phyloP scores from a whole-genome alignment of 1,140 invertebrate species.

The Bombus fervidus region DNA sequence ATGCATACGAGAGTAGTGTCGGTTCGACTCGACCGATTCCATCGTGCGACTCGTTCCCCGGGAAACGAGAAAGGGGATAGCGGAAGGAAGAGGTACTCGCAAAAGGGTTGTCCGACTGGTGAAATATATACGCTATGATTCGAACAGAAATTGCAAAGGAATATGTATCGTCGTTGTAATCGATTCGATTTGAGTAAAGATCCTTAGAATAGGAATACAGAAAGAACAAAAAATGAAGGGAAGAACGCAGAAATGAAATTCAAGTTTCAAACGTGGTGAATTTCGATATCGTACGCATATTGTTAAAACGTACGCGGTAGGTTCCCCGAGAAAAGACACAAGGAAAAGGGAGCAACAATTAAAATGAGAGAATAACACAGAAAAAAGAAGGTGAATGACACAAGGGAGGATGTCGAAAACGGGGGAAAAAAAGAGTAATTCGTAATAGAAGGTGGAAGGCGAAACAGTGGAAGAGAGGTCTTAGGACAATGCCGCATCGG shows the following conservation, averaged over 20 bases:
- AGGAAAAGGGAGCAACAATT: neutral
- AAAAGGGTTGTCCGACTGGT: neutral
- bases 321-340: neutral
- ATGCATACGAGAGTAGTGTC: conserved; percentile 35
- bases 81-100: conserved; percentile 3
- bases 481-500: conserved; percentile 58
- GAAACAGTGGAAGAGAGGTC: conserved; percentile 28
- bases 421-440: neutral
- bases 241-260: neutral
- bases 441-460: conserved; percentile 3
- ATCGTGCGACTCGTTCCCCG: neutral
- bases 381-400: neutral
- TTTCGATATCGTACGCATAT: neutral
- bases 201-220: too few relatives aligned
- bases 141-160: too few relatives aligned
- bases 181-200: too few relatives aligned
- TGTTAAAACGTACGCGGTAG: neutral
- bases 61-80: neutral
- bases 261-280: neutral
- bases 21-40: conserved; percentile 7
- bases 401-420: neutral
- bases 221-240: neutral
- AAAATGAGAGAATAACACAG: neutral
- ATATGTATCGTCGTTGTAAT: too few relatives aligned
- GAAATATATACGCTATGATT: neutral